Evolutionary conservation across 2,113 vertebrate genomes (phyloP), one percentile per base, ranked within the genome.

Genomic region (Grammomys surdaster): DNA sequence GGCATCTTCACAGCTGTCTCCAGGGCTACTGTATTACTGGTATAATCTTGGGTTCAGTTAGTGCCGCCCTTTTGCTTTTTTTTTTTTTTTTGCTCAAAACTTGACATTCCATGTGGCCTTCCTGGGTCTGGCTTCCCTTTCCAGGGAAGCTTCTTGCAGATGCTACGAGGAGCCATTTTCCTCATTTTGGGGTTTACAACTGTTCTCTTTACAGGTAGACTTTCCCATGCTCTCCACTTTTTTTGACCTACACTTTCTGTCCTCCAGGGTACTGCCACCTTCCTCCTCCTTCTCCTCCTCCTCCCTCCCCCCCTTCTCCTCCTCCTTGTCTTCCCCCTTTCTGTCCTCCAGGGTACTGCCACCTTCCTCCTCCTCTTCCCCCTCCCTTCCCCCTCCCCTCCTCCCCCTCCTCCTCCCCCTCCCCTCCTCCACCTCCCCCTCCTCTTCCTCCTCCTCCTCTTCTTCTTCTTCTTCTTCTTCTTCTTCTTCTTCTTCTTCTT

Each of bases 381-480:
- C n/a, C n/a, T n/a, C n/a, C n/a, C n/a, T n/a, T n/a, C n/a, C n/a
- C n/a, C n/a, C n/a, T n/a, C n/a, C n/a, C n/a, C n/a, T 28, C 26
- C 20, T 28, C 26, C 22, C 5, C 5, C 22, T 31, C 10, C 7
- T 31, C 9, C 7, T 1, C 26, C 31, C 11, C 28, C 19, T 5
- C 26, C 19, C 19, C 26, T 67, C 7, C 65, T 31, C 7, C n/a
- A n/a, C n/a, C n/a, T n/a, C n/a, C n/a, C n/a, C n/a, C n/a, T n/a
- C n/a, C n/a, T n/a, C 14, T 56, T 56, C 14, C 14, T 56, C 56
- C 12, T 4, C 14, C 12, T 56, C 56, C 14, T n/a, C n/a, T n/a
- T n/a, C n/a, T n/a, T n/a, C n/a, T n/a, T n/a, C n/a, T n/a, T n/a
- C n/a, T n/a, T n/a, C n/a, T n/a, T n/a, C n/a, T n/a, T n/a, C n/a